Base-by-base conservation (phyloP, 2,888 invertebrate genomes). In the Nephrotoma appendiculata region DNA sequence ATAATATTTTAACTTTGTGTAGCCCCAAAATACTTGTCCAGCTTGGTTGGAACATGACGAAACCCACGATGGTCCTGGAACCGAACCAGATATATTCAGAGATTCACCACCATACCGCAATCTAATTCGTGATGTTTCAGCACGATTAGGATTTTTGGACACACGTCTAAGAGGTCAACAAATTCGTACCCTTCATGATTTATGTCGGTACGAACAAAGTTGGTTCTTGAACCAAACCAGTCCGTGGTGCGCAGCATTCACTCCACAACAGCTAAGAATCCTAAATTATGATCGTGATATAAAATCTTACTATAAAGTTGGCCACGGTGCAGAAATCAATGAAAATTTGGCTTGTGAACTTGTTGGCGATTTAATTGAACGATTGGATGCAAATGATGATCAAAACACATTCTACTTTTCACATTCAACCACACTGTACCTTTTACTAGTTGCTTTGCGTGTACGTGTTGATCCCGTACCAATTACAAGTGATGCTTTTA, bases 201-300 rank as follows among this genome's bases (percentile, higher is more conserved):
- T 95, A 92, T 96, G 96, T 89, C 93, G 95, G 1, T 95, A 94
- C 90, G 94, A 95, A 88, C 95, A 95, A 89, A 94, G 95, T 0
- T 95, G 95, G 95, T 92, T 93, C 86, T 92, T 94, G 87, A 87
- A 91, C 88, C 88, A 92, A 89, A 90, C 92, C 89, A 95, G 96
- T 0, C 92, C 95, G 0, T 96, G 96, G 96, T 96, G 96, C 89
- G 93, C 94, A 31, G 94, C 92, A 0, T 96, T 96, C 90, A 94
- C 93, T 11, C 93, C 92, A 88, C 93, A 94, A 43, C 95, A 96
- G 88, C 91, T 96, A 6, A 93, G 93, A 89, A 91, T 95, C 1
- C 89, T 96, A 87, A 96, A 96, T 89, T 96, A 95, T 89, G 93
- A 92, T 0, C 94, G 95, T 89, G 96, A 96, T 90, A 90, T 96